Percentiles rank a stretch among this genome's conserved stretches.
phyloP scores from a whole-genome alignment of 2,888 invertebrate species.

The Lysandra bellargus region DNA sequence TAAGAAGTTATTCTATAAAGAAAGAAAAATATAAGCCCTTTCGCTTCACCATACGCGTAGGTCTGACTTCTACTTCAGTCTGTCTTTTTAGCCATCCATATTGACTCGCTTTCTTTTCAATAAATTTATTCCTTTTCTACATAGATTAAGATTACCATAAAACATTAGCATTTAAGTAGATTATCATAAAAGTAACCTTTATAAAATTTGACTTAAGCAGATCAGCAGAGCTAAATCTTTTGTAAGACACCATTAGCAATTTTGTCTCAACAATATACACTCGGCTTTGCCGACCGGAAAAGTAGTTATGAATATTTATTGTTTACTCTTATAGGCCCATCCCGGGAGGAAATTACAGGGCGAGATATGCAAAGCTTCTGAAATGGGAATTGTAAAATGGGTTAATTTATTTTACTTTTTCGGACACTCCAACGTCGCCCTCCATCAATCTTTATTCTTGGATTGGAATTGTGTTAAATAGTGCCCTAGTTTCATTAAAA shows the following conservation, averaged over 20 bases:
- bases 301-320: conserved; percentile 48
- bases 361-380: conserved; percentile 40
- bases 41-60: no score
- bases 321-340: conserved; percentile 43
- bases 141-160: neutral
- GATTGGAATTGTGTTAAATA: conserved; percentile 29
- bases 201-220: conserved; percentile 20
- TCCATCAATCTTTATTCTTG: conserved; percentile 31
- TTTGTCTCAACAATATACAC: conserved; percentile 43
- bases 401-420: conserved; percentile 37
- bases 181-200: neutral
- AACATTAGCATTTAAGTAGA: neutral
- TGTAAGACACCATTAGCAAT: conserved; percentile 44
- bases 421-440: conserved; percentile 20
- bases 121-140: neutral
- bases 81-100: neutral
- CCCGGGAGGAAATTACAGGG: conserved; percentile 39
- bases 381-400: conserved; percentile 37
- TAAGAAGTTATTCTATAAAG: no score
- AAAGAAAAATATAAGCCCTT: no score
- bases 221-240: conserved; percentile 31
- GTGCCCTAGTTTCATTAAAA: conserved; percentile 22
- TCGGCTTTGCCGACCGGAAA: conserved; percentile 42
- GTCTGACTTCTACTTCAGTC: no score
- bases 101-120: neutral